Evolutionary conservation across 2,113 vertebrate species (phyloP), one percentile per base, ranked within the genome.

Genomic region (Panurus biarmicus): DNA sequence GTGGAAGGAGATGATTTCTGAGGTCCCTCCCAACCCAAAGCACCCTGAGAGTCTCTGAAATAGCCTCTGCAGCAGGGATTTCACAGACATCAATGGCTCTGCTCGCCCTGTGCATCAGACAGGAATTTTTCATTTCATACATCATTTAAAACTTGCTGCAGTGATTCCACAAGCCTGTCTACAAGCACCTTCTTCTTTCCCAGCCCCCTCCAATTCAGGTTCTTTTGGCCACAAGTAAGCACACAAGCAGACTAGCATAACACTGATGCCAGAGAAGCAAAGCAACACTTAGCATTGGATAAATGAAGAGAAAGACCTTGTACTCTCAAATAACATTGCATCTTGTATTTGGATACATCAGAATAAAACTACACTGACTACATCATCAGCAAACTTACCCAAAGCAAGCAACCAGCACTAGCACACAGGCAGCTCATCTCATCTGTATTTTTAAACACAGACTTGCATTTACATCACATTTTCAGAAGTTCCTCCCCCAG

Each of bases 61-160:
- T 31, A 92, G 76, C 91, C 78, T 94, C 94, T 87, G 14, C 78
- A 84, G 77, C 87, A 38, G 91, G 7, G 7, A 90, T 80, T 88
- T 72, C 85, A 71, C 5, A 82, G 89, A 85, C n/a, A 45, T 57
- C 87, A 90, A 65, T 45, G 87, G 92, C 87, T 91, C 81, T 73
- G 83, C 95, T 93, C 2, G 0, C 90, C 93, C 88, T 95, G 89
- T 90, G 95, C 92, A 93, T 75, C 95, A 95, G 96, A 88, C 87
- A 94, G 93, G 95, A 95, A 92, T 97, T 97, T 97, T 96, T 97
- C 95, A 96, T 97, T 97, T 97, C 97, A 97, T 97, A 97, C 96
- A 97, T 97, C 97, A 97, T 98, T 97, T 97, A 96, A 96, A 97
- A 92, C 95, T 89, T 70, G 91, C 95, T 96, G 92, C 96, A 94